A percentile compares a stretch with the other conserved stretches of the same genome.
phyloP scores from a whole-genome alignment of 2,888 invertebrate genomes.

The Digitonthophagus gazella region DNA sequence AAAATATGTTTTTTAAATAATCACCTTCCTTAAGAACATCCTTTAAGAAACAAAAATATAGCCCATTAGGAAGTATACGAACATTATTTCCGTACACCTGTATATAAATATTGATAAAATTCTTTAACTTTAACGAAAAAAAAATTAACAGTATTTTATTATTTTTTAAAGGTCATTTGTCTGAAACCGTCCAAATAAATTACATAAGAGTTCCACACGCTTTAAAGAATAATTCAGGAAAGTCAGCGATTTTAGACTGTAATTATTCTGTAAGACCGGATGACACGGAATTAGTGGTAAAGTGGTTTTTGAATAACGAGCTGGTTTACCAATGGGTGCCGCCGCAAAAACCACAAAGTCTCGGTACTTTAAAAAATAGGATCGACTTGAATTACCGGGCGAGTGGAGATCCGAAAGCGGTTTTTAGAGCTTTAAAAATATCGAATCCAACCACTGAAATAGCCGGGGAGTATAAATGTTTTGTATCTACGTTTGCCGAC shows the following conservation, averaged over 20 bases:
- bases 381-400: conserved; percentile 65
- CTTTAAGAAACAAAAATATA: too few species aligned
- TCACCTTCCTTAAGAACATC: too few species aligned
- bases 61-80: too few species aligned
- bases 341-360: conserved; percentile 63
- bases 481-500: conserved; percentile 66
- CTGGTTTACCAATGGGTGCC: conserved; percentile 82
- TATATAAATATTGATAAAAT: too few species aligned
- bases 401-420: conserved; percentile 65
- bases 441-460: conserved; percentile 66
- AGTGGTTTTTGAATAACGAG: conserved; percentile 71
- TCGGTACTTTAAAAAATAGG: conserved; percentile 57
- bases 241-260: conserved; percentile 66
- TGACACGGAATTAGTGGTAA: conserved; percentile 68
- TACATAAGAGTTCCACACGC: conserved; percentile 48
- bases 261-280: conserved; percentile 64
- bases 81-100: too few species aligned
- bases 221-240: conserved; percentile 46
- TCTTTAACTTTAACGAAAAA: too few species aligned
- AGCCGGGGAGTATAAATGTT: conserved; percentile 72
- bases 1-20: too few species aligned
- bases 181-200: conserved; percentile 45
- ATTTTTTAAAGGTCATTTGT: conserved; percentile 7
- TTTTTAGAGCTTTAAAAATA: conserved; percentile 69
- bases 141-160: too few species aligned